Evolutionary conservation across 2,888 invertebrate genomes (phyloP).

Genomic region (Cheilosia soror): DNA sequence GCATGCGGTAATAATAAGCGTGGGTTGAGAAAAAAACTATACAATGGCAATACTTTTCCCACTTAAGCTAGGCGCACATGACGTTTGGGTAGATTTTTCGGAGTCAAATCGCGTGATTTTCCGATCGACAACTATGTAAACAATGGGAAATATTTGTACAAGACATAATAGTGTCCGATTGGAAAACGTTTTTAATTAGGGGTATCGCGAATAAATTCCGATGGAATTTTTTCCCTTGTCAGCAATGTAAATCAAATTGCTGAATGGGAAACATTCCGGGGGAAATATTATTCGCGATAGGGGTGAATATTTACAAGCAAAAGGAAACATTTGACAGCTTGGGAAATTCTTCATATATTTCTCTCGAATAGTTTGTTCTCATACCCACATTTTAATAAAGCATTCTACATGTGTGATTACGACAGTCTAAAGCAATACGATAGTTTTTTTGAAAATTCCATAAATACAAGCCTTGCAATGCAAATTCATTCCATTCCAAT

Average conservation of each 20-base stretch:
- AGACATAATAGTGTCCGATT: neutral
- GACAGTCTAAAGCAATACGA: neutral
- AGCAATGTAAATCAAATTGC: too few species aligned
- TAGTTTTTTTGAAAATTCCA: neutral
- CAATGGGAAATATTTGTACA: too few species aligned
- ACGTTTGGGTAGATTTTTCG: too few species aligned
- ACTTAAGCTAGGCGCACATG: neutral
- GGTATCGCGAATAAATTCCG: too few species aligned
- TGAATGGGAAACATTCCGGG: too few species aligned
- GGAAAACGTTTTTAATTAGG: neutral
- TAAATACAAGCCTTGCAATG: constrained; percentile 15
- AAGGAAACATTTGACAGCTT: neutral
- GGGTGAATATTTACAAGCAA: neutral
- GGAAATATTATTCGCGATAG: too few species aligned
- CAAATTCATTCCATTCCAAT: constrained; percentile 6
- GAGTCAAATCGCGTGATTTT: too few species aligned
- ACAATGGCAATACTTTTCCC: too few species aligned
- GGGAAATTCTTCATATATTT: neutral
- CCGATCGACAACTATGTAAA: too few species aligned
- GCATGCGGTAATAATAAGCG: constrained; percentile 26
- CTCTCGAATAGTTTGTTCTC: neutral
- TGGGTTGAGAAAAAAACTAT: constrained; percentile 43
- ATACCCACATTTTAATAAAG: constrained; percentile 14
- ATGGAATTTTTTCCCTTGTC: too few species aligned
- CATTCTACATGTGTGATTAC: constrained; percentile 40